Evolutionary conservation across 2,888 invertebrate genomes (phyloP), one percentile per base, ranked within the genome.

Genomic region (Epinotia bilunana): DNA sequence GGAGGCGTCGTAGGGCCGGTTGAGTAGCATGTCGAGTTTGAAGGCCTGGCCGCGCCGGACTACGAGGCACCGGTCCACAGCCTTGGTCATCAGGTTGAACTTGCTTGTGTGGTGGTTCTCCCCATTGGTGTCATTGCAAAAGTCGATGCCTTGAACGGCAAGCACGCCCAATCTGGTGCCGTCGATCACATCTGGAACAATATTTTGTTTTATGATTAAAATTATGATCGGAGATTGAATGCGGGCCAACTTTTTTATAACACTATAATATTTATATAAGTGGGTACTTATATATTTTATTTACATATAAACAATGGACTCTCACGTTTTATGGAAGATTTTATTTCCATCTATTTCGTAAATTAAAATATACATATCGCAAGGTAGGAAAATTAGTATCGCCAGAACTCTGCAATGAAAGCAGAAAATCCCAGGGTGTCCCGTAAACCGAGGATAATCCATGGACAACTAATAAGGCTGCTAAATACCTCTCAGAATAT

Each of bases 41-140:
- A 99, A 98, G 33, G 96, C 93, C 88, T 98, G 97, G 9, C 98
- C 98, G 78, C 98, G 94, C 77, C 98, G 95, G 9, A 98, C 95
- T 0, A 99, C 97, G 64, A 98, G 94, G 78, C 96, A 95, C 63
- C 95, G 95, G 84, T 91, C 91, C 67, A 88, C 90, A n/a, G 84
- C 84, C 73, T 95, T 94, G 76, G 94, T 95, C 96, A 97, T 97
- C 81, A 97, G 88, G 82, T 97, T 96, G 88, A 96, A 98, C 84
- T 96, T 96, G 82, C 95, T 95, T 0, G 98, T 98, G 85, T 96
- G 96, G 87, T 98, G 98, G 76, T 95, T 95, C 58, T 94, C 94
- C 11, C 97, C 97, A 88, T 98, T 98, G 58, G 96, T 95, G 9
- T 95, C 93, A 71, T 96, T 92, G 83, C 96, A 96, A 71, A 96